phyloP scores from a whole-genome alignment of 2,888 invertebrate genomes.

The Parnassius orleans region DNA sequence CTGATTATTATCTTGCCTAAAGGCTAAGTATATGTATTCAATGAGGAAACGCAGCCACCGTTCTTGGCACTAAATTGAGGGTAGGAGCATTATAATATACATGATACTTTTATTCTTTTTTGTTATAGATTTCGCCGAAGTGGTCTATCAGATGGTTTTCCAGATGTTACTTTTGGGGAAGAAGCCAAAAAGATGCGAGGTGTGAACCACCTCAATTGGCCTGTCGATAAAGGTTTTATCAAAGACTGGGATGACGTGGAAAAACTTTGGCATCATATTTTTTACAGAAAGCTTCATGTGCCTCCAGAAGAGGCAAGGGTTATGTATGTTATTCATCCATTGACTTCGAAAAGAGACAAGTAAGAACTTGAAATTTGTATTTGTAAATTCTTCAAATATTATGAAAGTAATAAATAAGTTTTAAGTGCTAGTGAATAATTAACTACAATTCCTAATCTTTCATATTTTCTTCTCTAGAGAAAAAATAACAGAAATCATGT shows the following conservation, averaged over 20 bases:
- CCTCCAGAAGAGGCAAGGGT: constrained; percentile 91
- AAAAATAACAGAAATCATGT: constrained; percentile 75
- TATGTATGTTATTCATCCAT: constrained; percentile 89
- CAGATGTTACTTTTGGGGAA: constrained; percentile 79
- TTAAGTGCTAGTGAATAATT: no score
- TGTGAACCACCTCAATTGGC: constrained; percentile 83
- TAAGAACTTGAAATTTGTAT: constrained; percentile 32
- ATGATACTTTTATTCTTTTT: no score
- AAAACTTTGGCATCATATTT: constrained; percentile 93
- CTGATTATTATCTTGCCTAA: no score
- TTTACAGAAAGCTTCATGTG: constrained; percentile 89
- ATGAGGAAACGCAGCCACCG: no score
- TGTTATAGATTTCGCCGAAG: constrained; percentile 45
- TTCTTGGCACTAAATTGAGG: no score
- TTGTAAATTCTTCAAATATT: background rate
- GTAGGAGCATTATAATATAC: no score
- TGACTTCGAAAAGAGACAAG: constrained; percentile 88
- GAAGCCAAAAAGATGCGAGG: constrained; percentile 80
- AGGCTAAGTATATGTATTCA: no score
- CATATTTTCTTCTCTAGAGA: constrained; percentile 75
- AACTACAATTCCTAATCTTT: background rate
- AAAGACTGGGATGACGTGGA: constrained; percentile 94
- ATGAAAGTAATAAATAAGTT: background rate
- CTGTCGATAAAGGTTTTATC: constrained; percentile 88
- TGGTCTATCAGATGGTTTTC: constrained; percentile 50